Percentiles rank a stretch among this genome's conserved stretches.
Conservation (phyloP, 2,888 invertebrate species). For the Bruchidius siliquastri region DNA sequence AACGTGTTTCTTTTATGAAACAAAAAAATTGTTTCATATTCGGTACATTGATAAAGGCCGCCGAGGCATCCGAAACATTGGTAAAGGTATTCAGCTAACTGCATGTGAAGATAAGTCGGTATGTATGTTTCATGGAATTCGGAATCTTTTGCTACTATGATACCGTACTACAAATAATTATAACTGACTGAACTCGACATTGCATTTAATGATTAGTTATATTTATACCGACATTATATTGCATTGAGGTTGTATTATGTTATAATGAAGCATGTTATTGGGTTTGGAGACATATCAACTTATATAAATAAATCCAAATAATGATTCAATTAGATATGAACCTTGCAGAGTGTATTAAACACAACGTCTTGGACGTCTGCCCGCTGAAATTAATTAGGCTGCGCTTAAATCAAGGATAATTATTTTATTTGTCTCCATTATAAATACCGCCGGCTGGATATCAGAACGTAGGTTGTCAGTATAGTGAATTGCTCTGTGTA, state of each 20-base stretch:
- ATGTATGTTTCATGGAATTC: too few relatives aligned
- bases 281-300: background rate
- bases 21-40: too few relatives aligned
- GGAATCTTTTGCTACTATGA: too few relatives aligned
- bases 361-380: background rate
- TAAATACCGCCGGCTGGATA: background rate
- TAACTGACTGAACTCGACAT: background rate
- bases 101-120: too few relatives aligned
- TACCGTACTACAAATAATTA: background rate
- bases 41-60: too few relatives aligned
- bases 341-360: background rate
- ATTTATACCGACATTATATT: background rate
- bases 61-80: too few relatives aligned
- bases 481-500: too few relatives aligned
- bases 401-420: background rate
- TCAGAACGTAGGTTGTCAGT: too few relatives aligned
- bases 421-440: background rate
- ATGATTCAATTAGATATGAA: background rate
- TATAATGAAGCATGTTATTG: background rate
- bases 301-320: background rate
- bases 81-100: too few relatives aligned
- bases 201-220: background rate
- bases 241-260: background rate
- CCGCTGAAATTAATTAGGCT: background rate
- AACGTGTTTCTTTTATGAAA: too few relatives aligned